Evolutionary conservation across 1,140 invertebrate genomes (phyloP).

Genomic region (Lineus longissimus): DNA sequence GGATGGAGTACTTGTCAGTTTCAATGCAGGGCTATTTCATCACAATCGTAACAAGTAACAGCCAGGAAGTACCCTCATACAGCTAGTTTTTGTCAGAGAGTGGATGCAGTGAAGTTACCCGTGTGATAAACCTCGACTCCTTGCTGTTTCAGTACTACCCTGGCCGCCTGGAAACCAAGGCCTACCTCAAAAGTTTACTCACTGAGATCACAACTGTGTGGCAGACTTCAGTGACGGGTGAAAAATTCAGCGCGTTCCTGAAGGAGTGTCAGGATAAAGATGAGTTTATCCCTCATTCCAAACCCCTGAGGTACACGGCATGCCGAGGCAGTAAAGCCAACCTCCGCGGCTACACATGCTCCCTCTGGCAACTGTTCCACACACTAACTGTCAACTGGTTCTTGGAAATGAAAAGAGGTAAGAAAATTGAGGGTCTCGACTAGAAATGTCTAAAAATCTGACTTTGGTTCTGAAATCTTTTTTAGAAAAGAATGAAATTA

Average conservation of each 20-base stretch:
- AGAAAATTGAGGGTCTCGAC: no score
- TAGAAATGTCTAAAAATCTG: no score
- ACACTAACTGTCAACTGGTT: constrained; percentile 73
- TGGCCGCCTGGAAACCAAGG: constrained; percentile 61
- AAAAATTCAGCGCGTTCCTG: constrained; percentile 31
- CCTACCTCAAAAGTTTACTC: constrained; percentile 58
- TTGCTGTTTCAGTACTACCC: constrained; percentile 65
- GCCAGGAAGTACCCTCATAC: no score
- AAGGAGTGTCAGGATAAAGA: constrained; percentile 16
- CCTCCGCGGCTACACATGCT: constrained; percentile 87
- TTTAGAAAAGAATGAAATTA: no score
- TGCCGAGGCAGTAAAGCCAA: constrained; percentile 74
- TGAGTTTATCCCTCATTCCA: neutral
- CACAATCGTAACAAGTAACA: no score
- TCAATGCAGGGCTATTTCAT: no score
- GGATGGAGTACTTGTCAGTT: no score
- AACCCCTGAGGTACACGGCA: constrained; percentile 64
- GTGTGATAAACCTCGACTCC: no score
- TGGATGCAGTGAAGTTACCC: no score
- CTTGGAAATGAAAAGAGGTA: no score
- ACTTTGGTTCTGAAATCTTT: no score
- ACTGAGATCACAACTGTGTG: constrained; percentile 20
- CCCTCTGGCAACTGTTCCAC: constrained; percentile 93
- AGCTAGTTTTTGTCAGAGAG: no score
- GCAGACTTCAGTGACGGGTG: constrained; percentile 24